Evolutionary conservation across 2,113 vertebrate genomes (phyloP), one percentile per base, ranked within the genome.

Genomic region (Rhynchomys soricoides): DNA sequence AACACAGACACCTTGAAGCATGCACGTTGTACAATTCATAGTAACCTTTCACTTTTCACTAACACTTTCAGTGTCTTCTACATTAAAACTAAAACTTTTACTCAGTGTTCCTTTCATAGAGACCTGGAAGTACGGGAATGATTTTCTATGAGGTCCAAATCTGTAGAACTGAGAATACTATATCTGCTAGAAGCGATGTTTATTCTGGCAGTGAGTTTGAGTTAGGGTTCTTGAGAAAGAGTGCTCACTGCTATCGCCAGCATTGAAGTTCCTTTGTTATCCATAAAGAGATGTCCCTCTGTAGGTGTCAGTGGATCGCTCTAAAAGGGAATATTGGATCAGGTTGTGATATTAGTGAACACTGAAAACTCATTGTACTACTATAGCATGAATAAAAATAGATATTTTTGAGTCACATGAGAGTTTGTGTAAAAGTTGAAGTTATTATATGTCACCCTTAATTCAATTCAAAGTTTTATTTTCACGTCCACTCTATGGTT

Each of bases 381-480:
- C 10, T 13, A n/a, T 12, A 64, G 45, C 87, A 40, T 37, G 3
- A 45, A 66, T 37, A 34, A 22, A 62, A 1, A 4, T 26, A 82
- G 45, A 7, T 74, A 5, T 4, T 94, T 52, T 40, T 34, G 11
- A 89, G n/a, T 85, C 9, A 64, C 16, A 43, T n/a, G n/a, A 9
- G 7, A 70, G 22, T 59, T 95, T 21, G 70, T 83, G 24, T 71
- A 87, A 95, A 89, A 75, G 1, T 17, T 89, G 31, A 45, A 95
- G 21, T 5, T 0, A 55, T 73, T 29, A 43, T 1, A 79, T 83
- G 43, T 55, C 62, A 48, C 81, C 62, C 15, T 62, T 64, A 91
- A 57, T 79, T 91, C 34, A 96, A 43, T 91, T 93, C 34, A 77
- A 68, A 81, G 64, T 52, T 95, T 94, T 1, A 57, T n/a, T 87